Evolutionary conservation across 2,888 invertebrate genomes (phyloP).

Genomic region (Lasius fuliginosus): DNA sequence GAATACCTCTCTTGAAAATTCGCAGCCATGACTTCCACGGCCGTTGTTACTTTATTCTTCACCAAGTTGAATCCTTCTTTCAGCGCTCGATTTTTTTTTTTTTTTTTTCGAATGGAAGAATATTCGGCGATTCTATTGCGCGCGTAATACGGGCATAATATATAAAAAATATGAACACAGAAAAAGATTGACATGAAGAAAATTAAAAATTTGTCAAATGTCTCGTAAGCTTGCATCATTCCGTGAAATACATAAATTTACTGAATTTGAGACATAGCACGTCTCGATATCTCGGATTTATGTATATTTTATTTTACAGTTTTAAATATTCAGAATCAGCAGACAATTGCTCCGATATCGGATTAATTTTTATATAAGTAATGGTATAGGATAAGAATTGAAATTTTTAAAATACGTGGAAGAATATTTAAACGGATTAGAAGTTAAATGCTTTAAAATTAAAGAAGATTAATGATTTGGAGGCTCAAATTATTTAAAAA

Average conservation of each 20-base stretch:
- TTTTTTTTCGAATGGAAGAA: not conserved
- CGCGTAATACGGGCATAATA: not conserved
- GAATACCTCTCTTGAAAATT: constrained; percentile 40
- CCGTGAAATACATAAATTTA: constrained; percentile 11
- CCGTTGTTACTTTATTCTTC: constrained; percentile 40
- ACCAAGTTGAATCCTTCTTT: constrained; percentile 18
- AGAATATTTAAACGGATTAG: not conserved
- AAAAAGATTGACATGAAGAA: constrained; percentile 9
- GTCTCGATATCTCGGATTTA: not conserved
- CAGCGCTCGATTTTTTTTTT: constrained; percentile 6
- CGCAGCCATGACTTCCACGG: constrained; percentile 21
- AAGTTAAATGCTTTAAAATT: not conserved
- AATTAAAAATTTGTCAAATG: constrained; percentile 46
- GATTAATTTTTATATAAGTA: not conserved
- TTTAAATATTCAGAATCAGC: not conserved
- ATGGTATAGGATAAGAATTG: not conserved
- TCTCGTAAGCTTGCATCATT: constrained; percentile 23
- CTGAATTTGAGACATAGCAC: not conserved
- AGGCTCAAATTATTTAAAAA: not conserved
- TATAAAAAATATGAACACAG: not conserved
- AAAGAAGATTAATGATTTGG: constrained; percentile 22
- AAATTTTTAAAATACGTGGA: not conserved
- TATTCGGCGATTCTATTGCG: constrained; percentile 24
- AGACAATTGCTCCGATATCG: not conserved
- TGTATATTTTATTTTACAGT: not conserved